Conservation (phyloP, 2,888 invertebrate species). For the Coenonympha glycerion region DNA sequence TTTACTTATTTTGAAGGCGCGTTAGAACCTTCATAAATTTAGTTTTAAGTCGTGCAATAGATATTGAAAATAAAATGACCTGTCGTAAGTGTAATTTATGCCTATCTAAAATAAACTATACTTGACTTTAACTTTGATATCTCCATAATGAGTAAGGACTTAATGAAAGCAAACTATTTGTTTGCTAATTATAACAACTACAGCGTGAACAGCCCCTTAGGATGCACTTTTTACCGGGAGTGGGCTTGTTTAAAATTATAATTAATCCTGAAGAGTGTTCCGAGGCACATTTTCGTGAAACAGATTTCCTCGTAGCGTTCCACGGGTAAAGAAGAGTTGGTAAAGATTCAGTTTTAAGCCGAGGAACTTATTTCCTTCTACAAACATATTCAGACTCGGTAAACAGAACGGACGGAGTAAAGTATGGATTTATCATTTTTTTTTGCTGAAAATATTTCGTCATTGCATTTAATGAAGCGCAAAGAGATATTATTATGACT, state of each 20-base stretch:
- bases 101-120: too few species aligned
- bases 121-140: too few species aligned
- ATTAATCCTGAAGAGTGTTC: constrained; percentile 19
- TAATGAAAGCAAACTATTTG: too few species aligned
- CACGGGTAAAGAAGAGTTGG: constrained; percentile 14
- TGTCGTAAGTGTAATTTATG: too few species aligned
- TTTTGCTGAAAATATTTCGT: not conserved
- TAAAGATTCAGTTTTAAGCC: constrained; percentile 23
- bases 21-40: too few species aligned
- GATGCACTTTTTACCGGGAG: constrained; percentile 14
- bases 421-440: constrained; percentile 18
- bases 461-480: not conserved
- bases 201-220: not conserved
- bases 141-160: too few species aligned
- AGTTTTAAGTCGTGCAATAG: too few species aligned
- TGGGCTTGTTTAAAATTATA: constrained; percentile 20
- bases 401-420: constrained; percentile 23
- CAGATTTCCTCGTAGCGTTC: constrained; percentile 17
- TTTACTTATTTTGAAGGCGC: too few species aligned
- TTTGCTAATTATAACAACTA: not conserved
- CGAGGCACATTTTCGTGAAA: constrained; percentile 19
- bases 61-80: too few species aligned
- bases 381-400: constrained; percentile 24
- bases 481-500: not conserved
- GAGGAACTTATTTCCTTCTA: constrained; percentile 24